Percentiles rank a stretch among this genome's conserved stretches.
Evolutionary conservation across 2,113 vertebrate genomes (phyloP).

Genomic region (Rallus limicola): DNA sequence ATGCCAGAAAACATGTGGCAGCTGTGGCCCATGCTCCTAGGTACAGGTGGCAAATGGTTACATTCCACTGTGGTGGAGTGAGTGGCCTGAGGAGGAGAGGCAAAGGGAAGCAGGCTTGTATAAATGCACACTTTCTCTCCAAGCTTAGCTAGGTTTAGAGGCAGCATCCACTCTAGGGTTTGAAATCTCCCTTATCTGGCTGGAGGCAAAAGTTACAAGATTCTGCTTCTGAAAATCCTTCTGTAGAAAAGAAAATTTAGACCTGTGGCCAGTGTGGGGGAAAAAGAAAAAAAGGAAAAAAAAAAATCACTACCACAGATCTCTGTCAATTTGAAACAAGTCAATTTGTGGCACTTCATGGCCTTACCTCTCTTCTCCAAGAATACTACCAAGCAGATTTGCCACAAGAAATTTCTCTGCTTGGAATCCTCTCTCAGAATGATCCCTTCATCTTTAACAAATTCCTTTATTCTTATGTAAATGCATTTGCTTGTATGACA

Average conservation of each 20-base stretch:
- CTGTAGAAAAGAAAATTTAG: neutral
- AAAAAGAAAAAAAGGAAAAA: too few species aligned
- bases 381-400: neutral
- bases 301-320: neutral
- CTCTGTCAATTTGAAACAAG: neutral
- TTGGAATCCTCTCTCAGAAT: neutral
- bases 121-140: neutral
- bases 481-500: neutral
- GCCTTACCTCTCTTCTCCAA: neutral
- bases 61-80: neutral
- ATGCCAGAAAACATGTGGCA: neutral
- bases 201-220: neutral
- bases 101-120: neutral
- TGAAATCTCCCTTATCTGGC: neutral
- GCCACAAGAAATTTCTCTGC: neutral
- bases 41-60: neutral
- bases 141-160: neutral
- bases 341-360: neutral
- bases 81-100: neutral
- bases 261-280: neutral
- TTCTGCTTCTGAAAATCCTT: neutral
- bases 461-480: neutral
- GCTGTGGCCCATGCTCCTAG: fast-evolving
- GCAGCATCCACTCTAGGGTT: neutral
- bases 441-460: neutral